phyloP scores from a whole-genome alignment of 2,113 vertebrate species.

The Delphinus delphis region DNA sequence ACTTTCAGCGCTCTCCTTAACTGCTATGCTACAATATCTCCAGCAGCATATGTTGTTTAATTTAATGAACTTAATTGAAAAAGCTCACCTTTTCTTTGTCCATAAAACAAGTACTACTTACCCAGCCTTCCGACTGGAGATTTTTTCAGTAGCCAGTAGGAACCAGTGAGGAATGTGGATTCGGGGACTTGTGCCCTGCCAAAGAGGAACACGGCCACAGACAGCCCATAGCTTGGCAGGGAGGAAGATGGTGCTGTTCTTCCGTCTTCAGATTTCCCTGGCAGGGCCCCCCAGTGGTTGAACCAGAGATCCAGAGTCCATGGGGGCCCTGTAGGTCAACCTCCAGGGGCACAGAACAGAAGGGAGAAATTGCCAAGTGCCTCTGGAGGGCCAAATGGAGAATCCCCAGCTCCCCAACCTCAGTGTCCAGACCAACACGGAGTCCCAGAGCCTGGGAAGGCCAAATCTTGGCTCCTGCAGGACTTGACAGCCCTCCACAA shows the following conservation, averaged over 20 bases:
- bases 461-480: neutral
- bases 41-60: neutral
- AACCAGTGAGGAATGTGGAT: neutral
- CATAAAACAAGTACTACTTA: neutral
- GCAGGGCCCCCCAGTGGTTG: neutral
- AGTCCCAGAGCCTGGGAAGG: neutral
- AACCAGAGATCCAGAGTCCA: neutral
- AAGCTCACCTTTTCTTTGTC: neutral
- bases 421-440: neutral
- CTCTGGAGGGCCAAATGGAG: neutral
- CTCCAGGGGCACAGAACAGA: neutral
- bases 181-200: neutral
- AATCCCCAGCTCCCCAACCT: neutral
- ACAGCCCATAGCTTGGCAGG: neutral
- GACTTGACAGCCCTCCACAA: neutral
- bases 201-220: neutral
- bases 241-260: neutral
- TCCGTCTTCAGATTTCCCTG: neutral
- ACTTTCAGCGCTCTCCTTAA: neutral
- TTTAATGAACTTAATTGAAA: neutral
- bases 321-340: neutral
- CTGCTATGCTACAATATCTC: too few relatives aligned
- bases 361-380: neutral
- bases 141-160: neutral
- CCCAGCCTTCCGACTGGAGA: neutral